Base-by-base conservation (phyloP, 2,113 vertebrate species). In the Colius striatus region DNA sequence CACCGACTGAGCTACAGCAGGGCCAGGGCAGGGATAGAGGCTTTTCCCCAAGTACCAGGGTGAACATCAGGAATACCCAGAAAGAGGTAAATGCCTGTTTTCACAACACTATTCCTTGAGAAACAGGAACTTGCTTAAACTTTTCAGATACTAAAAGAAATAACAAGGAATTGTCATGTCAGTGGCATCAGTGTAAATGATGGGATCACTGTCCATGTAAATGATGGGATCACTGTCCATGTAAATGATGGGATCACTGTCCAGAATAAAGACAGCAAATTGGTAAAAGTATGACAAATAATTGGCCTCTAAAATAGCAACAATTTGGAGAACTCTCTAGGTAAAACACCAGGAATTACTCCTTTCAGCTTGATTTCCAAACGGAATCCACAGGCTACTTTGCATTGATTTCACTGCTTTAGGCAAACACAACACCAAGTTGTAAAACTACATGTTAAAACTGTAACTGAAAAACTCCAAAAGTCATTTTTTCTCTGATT, bases 161-260 rank as follows among this genome's bases (percentile, higher is more conserved):
- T 10, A 38, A 60, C 20, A 76, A 75, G 43, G 47, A 47, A 23
- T 54, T 29, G 10, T 36, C 30, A 18, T 0, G 22, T 27, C 38
- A 50, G 0, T 10, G 30, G 8, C 20, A 26, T 32, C 34, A 14
- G 17, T 20, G 45, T 23, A 53, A 84, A 54, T 9, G 16, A 34
- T 0, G 0, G 61, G 9, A 12, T 70, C n/a, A 4, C 15, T 4
- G 11, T 25, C 10, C 32, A 71, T 20, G 45, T 23, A 53, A 84
- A 54, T 9, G 16, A 34, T 0, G 0, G 61, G 9, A n/a, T n/a
- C n/a, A n/a, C n/a, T n/a, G n/a, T n/a, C n/a, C n/a, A n/a, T 20
- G 45, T 23, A 53, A 84, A 54, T 9, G 16, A 34, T 0, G 0
- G 61, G 9, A 12, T 70, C n/a, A 4, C 15, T 4, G 11, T 25